Evolutionary conservation across 37 sponge, comb jelly and placozoan species (phyloP), one percentile per base, ranked within the genome.

Genomic region (Halichondria panicea): DNA sequence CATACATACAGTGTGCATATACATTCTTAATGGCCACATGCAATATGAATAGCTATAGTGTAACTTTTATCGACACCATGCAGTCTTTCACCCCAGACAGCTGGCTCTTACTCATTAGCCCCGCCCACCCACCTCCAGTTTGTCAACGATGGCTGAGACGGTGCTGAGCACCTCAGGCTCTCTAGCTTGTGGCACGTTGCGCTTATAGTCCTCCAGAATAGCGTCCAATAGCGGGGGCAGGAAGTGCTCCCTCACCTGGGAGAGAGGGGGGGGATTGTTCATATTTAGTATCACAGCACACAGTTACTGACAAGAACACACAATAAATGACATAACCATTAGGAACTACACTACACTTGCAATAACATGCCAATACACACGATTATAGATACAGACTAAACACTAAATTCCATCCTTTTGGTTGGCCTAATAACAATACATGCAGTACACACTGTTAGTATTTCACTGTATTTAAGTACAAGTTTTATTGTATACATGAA

Each of bases 151-250:
- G 36, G 84, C 75, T 4, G 95, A 85, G 61, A 95, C 84, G 30
- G 93, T 88, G 64, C 86, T 87, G 39, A 97, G 91, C 1, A 97
- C 99, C 71, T 95, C 95, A 22, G 99, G 93, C 62, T 97, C 99
- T 40, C 99, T 84, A 18, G 99, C 99, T 19, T 77, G 77, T n/a
- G 99, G 95, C 40, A 95, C 88, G 75, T 95, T 94, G 21, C 88
- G 61, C 9, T 79, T 60, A 58, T 97, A 97, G 81, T 97, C 95
- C 8, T 70, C 80, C 68, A 97, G 74, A 32, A 97, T 95, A 67
- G 99, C 95, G 55, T 95, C 85, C 81, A 95, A 82, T 21, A 97
- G 72, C 4, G 99, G 99, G 40, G 99, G 99, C 21, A 97, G 79
- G 80, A 97, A 97, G 76, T 94, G 98, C 37, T 94, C 95, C 44